A percentile compares a stretch with the other conserved stretches of the same genome.
These are phyloP conservation scores for Drosophila suboccidentalis DNA, from an alignment of 2,888 invertebrate species.

Conservation along the genomic window DNA sequence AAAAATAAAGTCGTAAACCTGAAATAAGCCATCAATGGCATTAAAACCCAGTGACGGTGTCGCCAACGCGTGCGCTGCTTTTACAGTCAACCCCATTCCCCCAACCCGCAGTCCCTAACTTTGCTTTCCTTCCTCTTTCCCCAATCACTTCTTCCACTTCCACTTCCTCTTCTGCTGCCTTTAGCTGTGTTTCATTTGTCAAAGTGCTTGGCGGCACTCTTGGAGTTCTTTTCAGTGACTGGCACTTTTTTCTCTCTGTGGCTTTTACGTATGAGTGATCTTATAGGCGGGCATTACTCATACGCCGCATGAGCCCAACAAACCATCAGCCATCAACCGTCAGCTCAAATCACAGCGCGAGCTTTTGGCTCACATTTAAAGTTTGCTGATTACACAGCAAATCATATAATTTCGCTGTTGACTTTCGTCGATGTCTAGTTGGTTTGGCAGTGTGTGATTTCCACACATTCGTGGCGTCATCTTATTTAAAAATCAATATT, in stretches of 20 bases:
- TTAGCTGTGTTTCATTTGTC: constrained; percentile 72
- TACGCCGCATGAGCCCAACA: constrained; percentile 50
- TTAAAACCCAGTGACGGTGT: constrained; percentile 69
- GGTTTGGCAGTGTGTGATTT: not conserved
- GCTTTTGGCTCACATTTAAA: constrained; percentile 60
- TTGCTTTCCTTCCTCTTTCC: not conserved
- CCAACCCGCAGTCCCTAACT: not conserved
- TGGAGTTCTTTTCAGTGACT: constrained; percentile 56
- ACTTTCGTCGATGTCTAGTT: constrained; percentile 46
- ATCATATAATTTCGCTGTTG: constrained; percentile 79
- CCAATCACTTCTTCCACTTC: not conserved
- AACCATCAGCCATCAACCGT: constrained; percentile 2
- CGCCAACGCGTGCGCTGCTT: constrained; percentile 53
- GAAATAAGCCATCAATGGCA: constrained; percentile 82
- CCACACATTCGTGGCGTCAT: constrained; percentile 69
- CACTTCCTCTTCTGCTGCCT: not conserved
- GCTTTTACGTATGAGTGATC: constrained; percentile 77
- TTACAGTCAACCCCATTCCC: constrained; percentile 30
- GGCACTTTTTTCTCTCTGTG: constrained; percentile 56
- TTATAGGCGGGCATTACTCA: constrained; percentile 78
- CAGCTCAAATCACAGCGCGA: constrained; percentile 59
- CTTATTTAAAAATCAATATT: constrained; percentile 81
- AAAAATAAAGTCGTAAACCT: constrained; percentile 81
- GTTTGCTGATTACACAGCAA: constrained; percentile 79
- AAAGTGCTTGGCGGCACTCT: constrained; percentile 68